Conservation (phyloP, 2,113 vertebrate genomes). For the Bungarus multicinctus region DNA sequence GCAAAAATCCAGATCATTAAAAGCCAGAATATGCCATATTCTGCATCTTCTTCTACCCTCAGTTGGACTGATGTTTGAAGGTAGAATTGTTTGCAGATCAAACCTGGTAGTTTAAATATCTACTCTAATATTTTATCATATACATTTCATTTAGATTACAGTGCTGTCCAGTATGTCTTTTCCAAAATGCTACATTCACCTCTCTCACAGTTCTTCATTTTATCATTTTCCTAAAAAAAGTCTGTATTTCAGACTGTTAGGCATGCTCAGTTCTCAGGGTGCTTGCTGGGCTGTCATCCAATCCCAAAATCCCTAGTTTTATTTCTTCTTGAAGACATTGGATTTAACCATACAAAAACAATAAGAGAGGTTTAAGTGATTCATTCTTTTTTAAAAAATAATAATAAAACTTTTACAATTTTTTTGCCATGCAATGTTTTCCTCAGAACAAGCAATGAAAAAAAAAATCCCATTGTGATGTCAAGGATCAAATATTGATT, state of each 20-base stretch:
- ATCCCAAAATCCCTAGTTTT: not conserved
- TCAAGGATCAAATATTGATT: constrained; percentile 20
- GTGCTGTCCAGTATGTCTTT: not conserved
- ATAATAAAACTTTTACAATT: constrained; percentile 30
- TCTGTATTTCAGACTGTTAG: not conserved
- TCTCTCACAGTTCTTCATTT: not conserved
- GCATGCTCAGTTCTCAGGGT: not conserved
- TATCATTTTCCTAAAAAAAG: not conserved
- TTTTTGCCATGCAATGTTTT: not conserved
- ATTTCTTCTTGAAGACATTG: not conserved
- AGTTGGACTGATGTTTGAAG: not conserved
- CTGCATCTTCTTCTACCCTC: not conserved
- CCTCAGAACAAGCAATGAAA: constrained; percentile 30
- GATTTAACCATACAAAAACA: not conserved
- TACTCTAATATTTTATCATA: not conserved
- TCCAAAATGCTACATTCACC: no score
- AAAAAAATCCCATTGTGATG: constrained; percentile 11
- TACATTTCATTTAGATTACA: not conserved
- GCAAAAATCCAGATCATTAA: not conserved
- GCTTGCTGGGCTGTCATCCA: not conserved
- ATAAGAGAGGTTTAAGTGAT: not conserved
- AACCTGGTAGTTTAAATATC: not conserved
- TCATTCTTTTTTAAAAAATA: constrained; percentile 8
- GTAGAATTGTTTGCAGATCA: not conserved
- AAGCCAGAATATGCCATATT: not conserved